A percentile compares a stretch with the other conserved stretches of the same genome.
Conservation (phyloP, 2,888 invertebrate species). For the Incurvaria masculella region DNA sequence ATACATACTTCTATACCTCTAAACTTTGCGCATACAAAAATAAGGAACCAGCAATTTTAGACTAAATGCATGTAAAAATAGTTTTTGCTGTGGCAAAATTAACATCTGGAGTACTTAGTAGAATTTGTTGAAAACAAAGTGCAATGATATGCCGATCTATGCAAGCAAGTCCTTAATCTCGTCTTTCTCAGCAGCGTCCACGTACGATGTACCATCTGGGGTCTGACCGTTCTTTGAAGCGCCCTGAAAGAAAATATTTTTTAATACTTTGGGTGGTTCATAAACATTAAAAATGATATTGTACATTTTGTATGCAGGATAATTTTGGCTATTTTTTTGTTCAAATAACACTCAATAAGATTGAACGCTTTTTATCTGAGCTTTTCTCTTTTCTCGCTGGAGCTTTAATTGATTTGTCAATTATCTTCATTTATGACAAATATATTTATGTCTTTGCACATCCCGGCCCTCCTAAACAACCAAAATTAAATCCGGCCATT, state of each 20-base stretch:
- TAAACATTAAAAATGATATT: too few relatives aligned
- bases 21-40: slow-evolving; percentile 48
- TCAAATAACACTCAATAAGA: too few relatives aligned
- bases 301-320: too few relatives aligned
- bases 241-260: slow-evolving; percentile 55
- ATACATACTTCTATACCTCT: slow-evolving; percentile 24
- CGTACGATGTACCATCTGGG: slow-evolving; percentile 83
- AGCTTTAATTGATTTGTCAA: too few relatives aligned
- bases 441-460: too few relatives aligned
- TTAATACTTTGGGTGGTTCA: too few relatives aligned
- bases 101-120: not conserved
- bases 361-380: too few relatives aligned
- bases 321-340: too few relatives aligned
- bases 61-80: slow-evolving; percentile 53
- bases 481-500: too few relatives aligned
- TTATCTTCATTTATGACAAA: too few relatives aligned
- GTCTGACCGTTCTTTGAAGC: slow-evolving; percentile 78
- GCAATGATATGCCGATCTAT: slow-evolving; percentile 24
- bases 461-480: too few relatives aligned
- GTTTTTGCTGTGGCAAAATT: slow-evolving; percentile 16
- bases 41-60: slow-evolving; percentile 44
- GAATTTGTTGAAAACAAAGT: slow-evolving; percentile 17
- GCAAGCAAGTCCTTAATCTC: slow-evolving; percentile 79
- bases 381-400: too few relatives aligned
- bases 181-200: slow-evolving; percentile 87